Percentiles rank a stretch among this genome's conserved stretches.
These are phyloP conservation scores for Vanessa atalanta DNA, from an alignment of 1,140 invertebrate species.

Conservation along the genomic window DNA sequence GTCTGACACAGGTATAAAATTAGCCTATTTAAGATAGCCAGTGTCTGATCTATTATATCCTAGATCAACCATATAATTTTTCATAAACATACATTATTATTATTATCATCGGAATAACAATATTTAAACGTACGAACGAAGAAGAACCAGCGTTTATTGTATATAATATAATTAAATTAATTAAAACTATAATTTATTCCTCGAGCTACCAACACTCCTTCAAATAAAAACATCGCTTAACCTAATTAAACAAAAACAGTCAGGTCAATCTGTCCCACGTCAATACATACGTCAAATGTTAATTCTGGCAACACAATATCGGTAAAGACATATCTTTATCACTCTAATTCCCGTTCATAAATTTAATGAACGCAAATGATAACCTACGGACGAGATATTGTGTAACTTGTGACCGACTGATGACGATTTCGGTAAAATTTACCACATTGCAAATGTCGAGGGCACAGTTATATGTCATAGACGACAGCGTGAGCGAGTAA, in stretches of 20 bases:
- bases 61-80: too few species aligned
- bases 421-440: constrained; percentile 49
- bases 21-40: too few species aligned
- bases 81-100: too few species aligned
- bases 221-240: neutral
- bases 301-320: too few species aligned
- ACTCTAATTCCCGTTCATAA: constrained; percentile 54
- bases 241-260: neutral
- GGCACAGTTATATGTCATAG: constrained; percentile 33
- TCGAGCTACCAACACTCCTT: neutral
- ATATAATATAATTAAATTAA: too few species aligned
- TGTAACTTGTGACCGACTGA: constrained; percentile 47
- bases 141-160: too few species aligned
- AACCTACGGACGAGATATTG: constrained; percentile 50
- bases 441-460: constrained; percentile 58
- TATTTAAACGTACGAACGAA: too few species aligned
- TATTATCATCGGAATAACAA: too few species aligned
- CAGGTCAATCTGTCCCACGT: neutral
- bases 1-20: too few species aligned
- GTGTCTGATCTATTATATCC: too few species aligned
- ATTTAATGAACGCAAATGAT: constrained; percentile 60
- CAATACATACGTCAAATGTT: neutral
- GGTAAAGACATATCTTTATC: constrained; percentile 26
- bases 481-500: constrained; percentile 23
- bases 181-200: too few species aligned